phyloP scores from a whole-genome alignment of 2,113 vertebrate genomes.

The Mirounga angustirostris region DNA sequence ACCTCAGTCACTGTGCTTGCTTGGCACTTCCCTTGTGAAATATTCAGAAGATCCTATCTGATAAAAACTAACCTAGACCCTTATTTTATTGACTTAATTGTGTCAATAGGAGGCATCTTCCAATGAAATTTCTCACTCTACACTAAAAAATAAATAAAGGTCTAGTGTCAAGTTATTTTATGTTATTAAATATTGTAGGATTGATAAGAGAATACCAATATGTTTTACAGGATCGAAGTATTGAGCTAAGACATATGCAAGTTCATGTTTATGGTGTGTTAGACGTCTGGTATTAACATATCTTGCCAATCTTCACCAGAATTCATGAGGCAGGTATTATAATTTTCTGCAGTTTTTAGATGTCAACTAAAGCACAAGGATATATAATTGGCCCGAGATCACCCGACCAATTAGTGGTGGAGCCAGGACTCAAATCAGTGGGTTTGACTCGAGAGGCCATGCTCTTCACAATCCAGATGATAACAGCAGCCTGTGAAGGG shows the following conservation, averaged over 20 bases:
- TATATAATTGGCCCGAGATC: background rate
- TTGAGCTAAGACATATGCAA: background rate
- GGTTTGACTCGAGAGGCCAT: background rate
- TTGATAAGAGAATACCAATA: background rate
- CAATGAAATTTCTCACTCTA: background rate
- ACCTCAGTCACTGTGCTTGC: background rate
- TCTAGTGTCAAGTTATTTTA: background rate
- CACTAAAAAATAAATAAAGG: constrained; percentile 22
- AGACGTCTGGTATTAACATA: background rate
- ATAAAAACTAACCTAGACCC: background rate
- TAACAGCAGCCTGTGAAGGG: background rate
- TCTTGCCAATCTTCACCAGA: background rate
- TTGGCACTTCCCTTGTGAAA: background rate
- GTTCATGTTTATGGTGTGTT: background rate
- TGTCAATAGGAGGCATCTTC: background rate
- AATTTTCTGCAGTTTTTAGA: background rate
- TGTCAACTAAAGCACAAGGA: background rate
- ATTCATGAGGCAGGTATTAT: background rate
- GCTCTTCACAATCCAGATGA: background rate
- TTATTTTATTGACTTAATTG: background rate
- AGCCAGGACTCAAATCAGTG: background rate
- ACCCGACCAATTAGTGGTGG: background rate
- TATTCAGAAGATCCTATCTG: background rate
- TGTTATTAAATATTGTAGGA: constrained; percentile 16
- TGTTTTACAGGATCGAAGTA: background rate